Evolutionary conservation across 2,113 vertebrate genomes (phyloP).

Genomic region (Aix galericulata): DNA sequence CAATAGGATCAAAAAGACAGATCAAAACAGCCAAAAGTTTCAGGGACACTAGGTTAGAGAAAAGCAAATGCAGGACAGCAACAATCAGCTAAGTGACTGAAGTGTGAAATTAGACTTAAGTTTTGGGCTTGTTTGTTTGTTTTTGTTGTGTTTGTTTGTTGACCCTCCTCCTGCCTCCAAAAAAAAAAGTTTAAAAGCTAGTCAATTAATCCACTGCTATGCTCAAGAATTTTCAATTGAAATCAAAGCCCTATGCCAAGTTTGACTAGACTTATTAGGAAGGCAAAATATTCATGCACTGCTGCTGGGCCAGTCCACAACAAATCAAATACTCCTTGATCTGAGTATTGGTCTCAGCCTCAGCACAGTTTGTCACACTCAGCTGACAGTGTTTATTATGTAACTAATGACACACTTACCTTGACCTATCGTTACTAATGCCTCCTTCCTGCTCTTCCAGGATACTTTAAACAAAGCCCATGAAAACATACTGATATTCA

Average conservation of each 20-base stretch:
- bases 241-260: background rate
- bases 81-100: background rate
- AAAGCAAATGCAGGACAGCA: background rate
- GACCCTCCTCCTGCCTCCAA: background rate
- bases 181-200: background rate
- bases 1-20: background rate
- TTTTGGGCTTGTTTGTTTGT: background rate
- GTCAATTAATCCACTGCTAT: background rate
- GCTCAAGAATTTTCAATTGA: background rate
- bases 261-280: background rate
- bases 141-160: background rate
- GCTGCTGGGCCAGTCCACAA: background rate
- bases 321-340: background rate
- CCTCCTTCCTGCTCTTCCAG: conserved; percentile 6
- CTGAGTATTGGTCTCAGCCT: background rate
- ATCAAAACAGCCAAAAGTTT: background rate
- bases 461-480: conserved; percentile 3
- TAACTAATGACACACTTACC: conserved; percentile 48
- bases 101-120: background rate
- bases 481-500: background rate
- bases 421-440: conserved; percentile 11
- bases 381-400: conserved; percentile 5
- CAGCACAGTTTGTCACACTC: background rate
- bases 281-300: background rate
- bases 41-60: background rate